phyloP scores from a whole-genome alignment of 2,113 vertebrate genomes.

The Ammodytes dubius region DNA sequence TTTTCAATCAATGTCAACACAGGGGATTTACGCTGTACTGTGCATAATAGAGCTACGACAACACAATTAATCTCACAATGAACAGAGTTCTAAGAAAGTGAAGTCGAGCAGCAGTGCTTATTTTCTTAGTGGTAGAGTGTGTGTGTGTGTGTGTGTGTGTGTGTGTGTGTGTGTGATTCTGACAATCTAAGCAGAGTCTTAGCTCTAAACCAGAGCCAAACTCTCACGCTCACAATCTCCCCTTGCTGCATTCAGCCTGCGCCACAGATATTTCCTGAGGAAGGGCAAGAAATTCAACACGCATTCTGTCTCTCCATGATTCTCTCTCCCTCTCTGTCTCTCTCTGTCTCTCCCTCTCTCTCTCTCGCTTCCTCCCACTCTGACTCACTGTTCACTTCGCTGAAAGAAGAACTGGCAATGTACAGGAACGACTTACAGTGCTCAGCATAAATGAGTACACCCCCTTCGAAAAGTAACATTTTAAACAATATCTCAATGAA shows the following conservation, averaged over 20 bases:
- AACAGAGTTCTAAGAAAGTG: not conserved
- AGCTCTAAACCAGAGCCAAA: conserved; percentile 53
- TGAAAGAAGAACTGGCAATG: conserved; percentile 49
- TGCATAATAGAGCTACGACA: not conserved
- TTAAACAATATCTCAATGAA: no score
- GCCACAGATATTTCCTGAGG: conserved; percentile 86
- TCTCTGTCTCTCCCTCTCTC: conserved; percentile 59
- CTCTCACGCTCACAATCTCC: conserved; percentile 78
- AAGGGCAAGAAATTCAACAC: conserved; percentile 77
- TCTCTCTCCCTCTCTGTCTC: conserved; percentile 64
- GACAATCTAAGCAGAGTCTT: conserved; percentile 36
- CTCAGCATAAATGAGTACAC: no score
- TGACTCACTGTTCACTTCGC: conserved; percentile 65
- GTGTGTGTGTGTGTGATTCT: conserved; percentile 32
- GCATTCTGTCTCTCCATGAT: conserved; percentile 67
- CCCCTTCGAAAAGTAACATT: no score
- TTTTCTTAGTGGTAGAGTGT: conserved; percentile 28
- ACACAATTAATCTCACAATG: not conserved
- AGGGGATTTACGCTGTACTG: not conserved
- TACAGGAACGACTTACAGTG: not conserved
- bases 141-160: conserved; percentile 18
- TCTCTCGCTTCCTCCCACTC: conserved; percentile 46
- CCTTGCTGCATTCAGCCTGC: conserved; percentile 64
- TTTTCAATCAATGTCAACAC: not conserved
- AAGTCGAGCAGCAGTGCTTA: conserved; percentile 14